phyloP scores from a whole-genome alignment of 1,140 invertebrate species.

The Sarcophaga bullata region DNA sequence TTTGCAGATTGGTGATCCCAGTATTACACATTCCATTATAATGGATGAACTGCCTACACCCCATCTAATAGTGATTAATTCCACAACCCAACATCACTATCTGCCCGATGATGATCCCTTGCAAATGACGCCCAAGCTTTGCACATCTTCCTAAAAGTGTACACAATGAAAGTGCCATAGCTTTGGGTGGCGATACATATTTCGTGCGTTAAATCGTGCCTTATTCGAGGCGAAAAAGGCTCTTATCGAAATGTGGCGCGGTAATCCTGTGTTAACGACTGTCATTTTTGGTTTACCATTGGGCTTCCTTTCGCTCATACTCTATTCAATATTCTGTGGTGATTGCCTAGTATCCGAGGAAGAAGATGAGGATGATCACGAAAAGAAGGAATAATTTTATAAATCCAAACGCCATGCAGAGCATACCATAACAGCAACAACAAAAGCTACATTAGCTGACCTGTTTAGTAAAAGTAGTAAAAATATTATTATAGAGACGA shows the following conservation, averaged over 20 bases:
- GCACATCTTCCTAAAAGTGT: constrained; percentile 79
- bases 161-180: constrained; percentile 77
- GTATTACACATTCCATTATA: constrained; percentile 90
- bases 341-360: constrained; percentile 94
- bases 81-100: constrained; percentile 89
- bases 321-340: constrained; percentile 92
- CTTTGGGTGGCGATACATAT: constrained; percentile 84
- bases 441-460: constrained; percentile 22
- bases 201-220: constrained; percentile 77
- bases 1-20: constrained; percentile 75
- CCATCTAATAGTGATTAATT: constrained; percentile 89
- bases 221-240: constrained; percentile 82
- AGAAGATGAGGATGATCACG: constrained; percentile 73
- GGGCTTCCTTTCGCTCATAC: constrained; percentile 91
- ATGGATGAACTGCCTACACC: constrained; percentile 86
- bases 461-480: neutral
- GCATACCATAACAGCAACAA: neutral
- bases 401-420: neutral
- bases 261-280: constrained; percentile 88
- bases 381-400: constrained; percentile 66
- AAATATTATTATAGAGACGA: neutral
- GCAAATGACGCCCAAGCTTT: constrained; percentile 83
- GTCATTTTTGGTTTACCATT: constrained; percentile 89
- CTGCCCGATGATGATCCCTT: constrained; percentile 85
- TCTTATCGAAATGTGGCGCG: constrained; percentile 85